Evolutionary conservation across 2,797 vertebrate genomes (phyloP).

Genomic region (Petrocephalus sullivani): DNA sequence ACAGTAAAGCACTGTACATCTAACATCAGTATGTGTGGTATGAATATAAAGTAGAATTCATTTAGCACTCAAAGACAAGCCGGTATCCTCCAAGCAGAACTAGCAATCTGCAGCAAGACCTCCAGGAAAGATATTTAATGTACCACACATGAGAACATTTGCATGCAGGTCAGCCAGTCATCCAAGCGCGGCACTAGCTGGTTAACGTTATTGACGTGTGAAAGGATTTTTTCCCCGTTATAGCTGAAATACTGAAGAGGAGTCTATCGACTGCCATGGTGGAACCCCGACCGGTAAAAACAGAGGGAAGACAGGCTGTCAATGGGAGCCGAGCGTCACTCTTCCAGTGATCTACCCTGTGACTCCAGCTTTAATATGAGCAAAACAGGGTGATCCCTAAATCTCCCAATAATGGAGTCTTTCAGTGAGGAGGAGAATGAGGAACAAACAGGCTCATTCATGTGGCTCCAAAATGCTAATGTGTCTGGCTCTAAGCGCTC

Average conservation of each 20-base stretch:
- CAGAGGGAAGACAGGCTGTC: constrained; percentile 16
- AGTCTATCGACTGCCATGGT: constrained; percentile 18
- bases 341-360: constrained; percentile 47
- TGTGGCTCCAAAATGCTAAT: constrained; percentile 76
- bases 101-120: constrained; percentile 13
- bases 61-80: background rate
- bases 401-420: constrained; percentile 70
- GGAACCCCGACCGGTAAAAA: constrained; percentile 34
- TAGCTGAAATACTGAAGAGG: constrained; percentile 34
- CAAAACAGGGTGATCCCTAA: constrained; percentile 66
- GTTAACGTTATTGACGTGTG: constrained; percentile 29
- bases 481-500: constrained; percentile 69
- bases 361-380: constrained; percentile 52
- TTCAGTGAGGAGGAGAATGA: constrained; percentile 71
- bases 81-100: background rate
- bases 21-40: background rate
- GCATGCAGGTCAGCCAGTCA: constrained; percentile 37
- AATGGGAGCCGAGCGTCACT: constrained; percentile 35
- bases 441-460: constrained; percentile 73
- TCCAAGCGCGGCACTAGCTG: constrained; percentile 33
- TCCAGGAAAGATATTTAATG: constrained; percentile 1
- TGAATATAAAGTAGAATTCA: constrained; percentile 19
- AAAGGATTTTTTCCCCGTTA: background rate
- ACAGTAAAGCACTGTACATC: background rate
- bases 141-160: constrained; percentile 29